Percentiles rank a stretch among this genome's conserved stretches.
Evolutionary conservation across 2,888 invertebrate genomes (phyloP).

Genomic region (Sylvicola cinctus): DNA sequence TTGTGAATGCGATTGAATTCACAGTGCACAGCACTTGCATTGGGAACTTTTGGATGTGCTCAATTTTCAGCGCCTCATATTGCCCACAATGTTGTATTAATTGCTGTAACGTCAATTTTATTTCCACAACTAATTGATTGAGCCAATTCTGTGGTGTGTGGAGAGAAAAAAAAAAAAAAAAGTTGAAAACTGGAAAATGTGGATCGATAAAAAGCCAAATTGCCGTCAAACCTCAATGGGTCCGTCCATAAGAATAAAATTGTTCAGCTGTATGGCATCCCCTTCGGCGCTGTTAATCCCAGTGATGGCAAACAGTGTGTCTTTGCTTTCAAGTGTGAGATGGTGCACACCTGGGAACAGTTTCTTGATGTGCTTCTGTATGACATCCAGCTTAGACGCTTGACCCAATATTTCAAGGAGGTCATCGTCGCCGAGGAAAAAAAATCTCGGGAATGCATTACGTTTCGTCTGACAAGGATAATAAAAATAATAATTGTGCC

Average conservation of each 20-base stretch:
- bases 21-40: constrained; percentile 67
- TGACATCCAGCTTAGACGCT: constrained; percentile 68
- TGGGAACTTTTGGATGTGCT: constrained; percentile 25
- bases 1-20: constrained; percentile 69
- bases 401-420: constrained; percentile 88
- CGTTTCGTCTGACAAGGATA: constrained; percentile 58
- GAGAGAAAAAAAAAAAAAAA: too few species aligned
- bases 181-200: too few species aligned
- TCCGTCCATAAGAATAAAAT: constrained; percentile 45
- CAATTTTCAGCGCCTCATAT: constrained; percentile 30
- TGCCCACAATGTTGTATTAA: constrained; percentile 33
- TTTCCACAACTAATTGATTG: constrained; percentile 57
- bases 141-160: constrained; percentile 34
- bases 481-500: too few species aligned
- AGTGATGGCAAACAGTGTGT: constrained; percentile 22
- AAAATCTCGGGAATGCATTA: constrained; percentile 81
- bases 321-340: constrained; percentile 1
- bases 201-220: too few species aligned
- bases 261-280: constrained; percentile 46
- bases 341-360: constrained; percentile 65
- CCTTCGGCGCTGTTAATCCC: constrained; percentile 54
- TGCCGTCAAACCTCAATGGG: constrained; percentile 19
- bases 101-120: constrained; percentile 54
- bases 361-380: constrained; percentile 90
- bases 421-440: constrained; percentile 96